Percentiles rank a stretch among this genome's conserved stretches.
Conservation (phyloP, 2,113 vertebrate genomes). For the Trachemys scripta region DNA sequence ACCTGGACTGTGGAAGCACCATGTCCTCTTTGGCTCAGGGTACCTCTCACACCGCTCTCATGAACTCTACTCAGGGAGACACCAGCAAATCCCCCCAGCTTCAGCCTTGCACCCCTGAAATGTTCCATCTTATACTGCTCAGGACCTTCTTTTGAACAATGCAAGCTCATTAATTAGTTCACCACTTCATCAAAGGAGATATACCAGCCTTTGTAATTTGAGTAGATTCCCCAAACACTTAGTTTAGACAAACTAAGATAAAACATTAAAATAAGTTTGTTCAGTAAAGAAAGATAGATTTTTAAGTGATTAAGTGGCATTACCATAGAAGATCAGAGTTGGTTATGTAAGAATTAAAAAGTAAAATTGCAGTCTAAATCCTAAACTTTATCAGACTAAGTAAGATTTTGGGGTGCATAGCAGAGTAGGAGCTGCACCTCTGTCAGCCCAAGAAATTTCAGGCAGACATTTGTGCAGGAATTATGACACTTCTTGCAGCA, state of each 20-base stretch:
- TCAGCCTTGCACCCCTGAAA: not conserved
- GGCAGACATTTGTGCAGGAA: not conserved
- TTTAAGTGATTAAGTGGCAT: not conserved
- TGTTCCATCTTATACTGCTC: not conserved
- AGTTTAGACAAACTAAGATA: too few relatives aligned
- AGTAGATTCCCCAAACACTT: too few relatives aligned
- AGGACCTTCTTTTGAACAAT: not conserved
- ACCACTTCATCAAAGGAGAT: not conserved
- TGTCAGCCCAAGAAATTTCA: not conserved
- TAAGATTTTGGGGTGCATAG: not conserved
- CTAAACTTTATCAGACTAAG: not conserved
- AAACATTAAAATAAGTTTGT: too few relatives aligned
- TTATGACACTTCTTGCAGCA: not conserved
- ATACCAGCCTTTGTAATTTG: too few relatives aligned
- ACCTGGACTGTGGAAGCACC: too few relatives aligned
- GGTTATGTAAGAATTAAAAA: not conserved
- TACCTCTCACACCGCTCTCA: not conserved
- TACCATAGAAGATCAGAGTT: not conserved
- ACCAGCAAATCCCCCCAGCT: not conserved
- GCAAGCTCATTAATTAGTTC: not conserved
- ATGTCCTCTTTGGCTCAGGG: not conserved
- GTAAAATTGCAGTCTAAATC: not conserved
- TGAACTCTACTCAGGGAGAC: not conserved
- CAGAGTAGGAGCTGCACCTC: too few relatives aligned
- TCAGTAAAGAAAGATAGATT: not conserved